These are phyloP conservation scores for Pitta sordida DNA, from an alignment of 2,113 vertebrate genomes.

Conservation along the genomic window DNA sequence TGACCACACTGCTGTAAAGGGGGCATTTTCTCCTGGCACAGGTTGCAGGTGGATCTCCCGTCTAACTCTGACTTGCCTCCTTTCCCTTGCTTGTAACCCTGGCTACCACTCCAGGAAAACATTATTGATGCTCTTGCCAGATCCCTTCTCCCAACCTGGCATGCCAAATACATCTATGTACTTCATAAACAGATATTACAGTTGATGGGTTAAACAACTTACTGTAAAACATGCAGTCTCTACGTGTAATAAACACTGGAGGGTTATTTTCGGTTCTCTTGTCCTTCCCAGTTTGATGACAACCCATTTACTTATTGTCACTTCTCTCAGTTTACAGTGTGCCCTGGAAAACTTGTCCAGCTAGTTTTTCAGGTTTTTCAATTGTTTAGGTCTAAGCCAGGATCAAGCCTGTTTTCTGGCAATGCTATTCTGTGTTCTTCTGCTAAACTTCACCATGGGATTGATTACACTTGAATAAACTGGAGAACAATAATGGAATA, in stretches of 20 bases:
- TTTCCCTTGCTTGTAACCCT: neutral
- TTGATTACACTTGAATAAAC: neutral
- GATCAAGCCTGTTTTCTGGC: neutral
- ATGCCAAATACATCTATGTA: neutral
- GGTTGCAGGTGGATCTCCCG: neutral
- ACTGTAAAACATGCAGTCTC: neutral
- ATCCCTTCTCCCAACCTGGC: neutral
- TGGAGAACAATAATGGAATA: neutral
- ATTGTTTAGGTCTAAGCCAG: neutral
- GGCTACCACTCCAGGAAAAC: neutral
- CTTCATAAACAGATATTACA: neutral
- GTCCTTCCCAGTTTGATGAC: neutral
- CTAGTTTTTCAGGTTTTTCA: conserved; percentile 3
- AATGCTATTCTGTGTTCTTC: neutral
- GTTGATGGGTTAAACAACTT: neutral
- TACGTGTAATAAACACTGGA: neutral
- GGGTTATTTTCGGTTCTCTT: neutral
- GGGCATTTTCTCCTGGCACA: neutral
- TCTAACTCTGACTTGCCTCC: neutral
- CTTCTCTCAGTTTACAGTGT: neutral
- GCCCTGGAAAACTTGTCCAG: conserved; percentile 29
- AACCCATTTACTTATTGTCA: neutral
- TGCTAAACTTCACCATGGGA: neutral
- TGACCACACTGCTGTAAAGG: neutral
- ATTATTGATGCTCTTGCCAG: neutral